Evolutionary conservation across 2,797 vertebrate species (phyloP), one percentile per base, ranked within the genome.

Genomic region (Danio kyathit): DNA sequence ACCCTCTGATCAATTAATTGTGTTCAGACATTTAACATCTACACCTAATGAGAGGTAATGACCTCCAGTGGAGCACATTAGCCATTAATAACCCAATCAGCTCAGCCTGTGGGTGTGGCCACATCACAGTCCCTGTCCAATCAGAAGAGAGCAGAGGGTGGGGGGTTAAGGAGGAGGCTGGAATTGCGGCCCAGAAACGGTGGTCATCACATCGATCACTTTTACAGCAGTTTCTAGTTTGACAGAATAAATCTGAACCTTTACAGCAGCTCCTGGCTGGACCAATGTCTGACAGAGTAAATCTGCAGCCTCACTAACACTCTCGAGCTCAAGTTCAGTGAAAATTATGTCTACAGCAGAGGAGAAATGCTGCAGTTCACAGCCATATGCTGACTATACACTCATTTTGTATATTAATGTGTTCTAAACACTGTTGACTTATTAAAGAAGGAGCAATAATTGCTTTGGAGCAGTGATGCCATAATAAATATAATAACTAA

Each of bases 1-100:
- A 73, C 70, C 52, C 44, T n/a, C 40, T 21, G 70, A 73, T 44
- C 17, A 19, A 57, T 44, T 73, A 57, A 73, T 57, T 57, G n/a
- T 57, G 40, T 44, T 57, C 70, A 43, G 41, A 21, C 44, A 67
- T 67, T 19, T 19, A 8, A 73, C 17, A 73, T 17, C 16, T 44
- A 66, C 43, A 72, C 13, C 10, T 7, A 1, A 12, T 2, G 40
- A 41, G 51, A 17, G 12, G 19, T 6, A 43, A 57, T 19, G 40
- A 57, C 48, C 8, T 40, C 21, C 48, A 38, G 66, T n/a, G 13
- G 10, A 56, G 69, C 48, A 6, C 11, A 67, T 41, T n/a, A 21
- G n/a, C 21, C 41, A 21, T 6, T 21, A 56, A 46, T 14, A 9
- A 44, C 44, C 40, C 41, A 9, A 51, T 52, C 21, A 40, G 19